These are phyloP conservation scores for Rhagoletis pomonella DNA, from an alignment of 1,140 invertebrate genomes.

Conservation along the genomic window DNA sequence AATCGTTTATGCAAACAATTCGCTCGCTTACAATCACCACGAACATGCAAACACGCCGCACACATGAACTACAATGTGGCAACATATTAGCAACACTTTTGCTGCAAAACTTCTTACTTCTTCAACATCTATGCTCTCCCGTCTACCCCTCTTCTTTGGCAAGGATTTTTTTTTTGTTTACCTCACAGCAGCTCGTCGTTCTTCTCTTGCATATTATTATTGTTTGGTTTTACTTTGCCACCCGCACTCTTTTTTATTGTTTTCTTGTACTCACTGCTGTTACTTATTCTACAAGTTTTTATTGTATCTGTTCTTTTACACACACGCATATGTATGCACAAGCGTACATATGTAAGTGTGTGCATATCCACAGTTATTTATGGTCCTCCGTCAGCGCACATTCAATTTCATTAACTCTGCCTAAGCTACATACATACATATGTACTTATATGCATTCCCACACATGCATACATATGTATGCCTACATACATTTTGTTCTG, in stretches of 20 bases:
- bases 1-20: constrained; percentile 75
- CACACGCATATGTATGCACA: background rate
- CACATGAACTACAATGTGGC: background rate
- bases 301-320: background rate
- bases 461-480: background rate
- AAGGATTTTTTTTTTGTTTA: background rate
- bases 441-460: background rate
- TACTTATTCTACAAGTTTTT: background rate
- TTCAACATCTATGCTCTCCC: background rate
- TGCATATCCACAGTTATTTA: background rate
- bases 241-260: constrained; percentile 7
- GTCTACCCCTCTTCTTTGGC: background rate
- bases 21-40: constrained; percentile 66
- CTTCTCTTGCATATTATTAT: too few relatives aligned
- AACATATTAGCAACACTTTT: constrained; percentile 35
- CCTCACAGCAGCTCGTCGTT: too few relatives aligned
- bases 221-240: background rate
- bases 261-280: constrained; percentile 30
- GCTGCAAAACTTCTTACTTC: background rate
- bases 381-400: background rate
- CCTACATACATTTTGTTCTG: background rate
- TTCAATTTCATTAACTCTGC: constrained; percentile 49
- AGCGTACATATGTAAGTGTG: background rate
- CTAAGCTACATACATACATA: background rate
- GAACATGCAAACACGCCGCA: background rate